These are phyloP conservation scores for Lates japonicus DNA, from an alignment of 2,797 vertebrate species.

Conservation along the genomic window DNA sequence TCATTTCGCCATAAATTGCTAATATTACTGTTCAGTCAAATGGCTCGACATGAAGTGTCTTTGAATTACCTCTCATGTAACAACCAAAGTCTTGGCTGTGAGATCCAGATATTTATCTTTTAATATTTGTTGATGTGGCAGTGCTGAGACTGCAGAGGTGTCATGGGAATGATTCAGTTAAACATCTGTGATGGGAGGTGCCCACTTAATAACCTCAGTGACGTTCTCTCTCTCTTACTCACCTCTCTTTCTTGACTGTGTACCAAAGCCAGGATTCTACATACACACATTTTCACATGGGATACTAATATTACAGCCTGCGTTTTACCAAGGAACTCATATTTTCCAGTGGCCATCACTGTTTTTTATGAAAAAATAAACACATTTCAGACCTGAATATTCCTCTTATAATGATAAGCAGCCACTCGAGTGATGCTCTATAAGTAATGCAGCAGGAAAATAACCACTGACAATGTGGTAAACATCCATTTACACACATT, in stretches of 20 bases:
- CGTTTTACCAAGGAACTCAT: slow-evolving; percentile 7
- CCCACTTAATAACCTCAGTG: slow-evolving; percentile 58
- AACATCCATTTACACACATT: background rate
- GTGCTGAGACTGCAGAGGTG: slow-evolving; percentile 43
- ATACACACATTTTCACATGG: background rate
- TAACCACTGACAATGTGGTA: slow-evolving; percentile 10
- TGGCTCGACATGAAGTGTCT: slow-evolving; percentile 35
- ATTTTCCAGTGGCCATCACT: slow-evolving; percentile 1
- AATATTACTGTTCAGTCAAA: slow-evolving; percentile 30
- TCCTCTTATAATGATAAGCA: slow-evolving; percentile 15
- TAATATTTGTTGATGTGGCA: slow-evolving; percentile 60
- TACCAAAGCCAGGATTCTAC: slow-evolving; percentile 24
- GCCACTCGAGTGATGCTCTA: background rate
- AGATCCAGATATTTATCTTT: slow-evolving; percentile 47
- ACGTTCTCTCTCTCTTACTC: slow-evolving; percentile 45
- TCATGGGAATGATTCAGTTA: slow-evolving; percentile 66
- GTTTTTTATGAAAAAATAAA: slow-evolving; percentile 1
- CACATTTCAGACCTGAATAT: slow-evolving; percentile 5
- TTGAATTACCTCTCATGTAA: slow-evolving; percentile 51
- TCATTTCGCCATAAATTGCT: slow-evolving; percentile 33
- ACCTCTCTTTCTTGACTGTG: slow-evolving; percentile 16
- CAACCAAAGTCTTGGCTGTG: slow-evolving; percentile 35
- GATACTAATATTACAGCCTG: background rate
- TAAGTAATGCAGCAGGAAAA: slow-evolving; percentile 5
- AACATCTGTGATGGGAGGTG: slow-evolving; percentile 73